A percentile compares a stretch with the other conserved stretches of the same genome.
Conservation (phyloP, 2,888 invertebrate species). For the Melipona beecheii region DNA sequence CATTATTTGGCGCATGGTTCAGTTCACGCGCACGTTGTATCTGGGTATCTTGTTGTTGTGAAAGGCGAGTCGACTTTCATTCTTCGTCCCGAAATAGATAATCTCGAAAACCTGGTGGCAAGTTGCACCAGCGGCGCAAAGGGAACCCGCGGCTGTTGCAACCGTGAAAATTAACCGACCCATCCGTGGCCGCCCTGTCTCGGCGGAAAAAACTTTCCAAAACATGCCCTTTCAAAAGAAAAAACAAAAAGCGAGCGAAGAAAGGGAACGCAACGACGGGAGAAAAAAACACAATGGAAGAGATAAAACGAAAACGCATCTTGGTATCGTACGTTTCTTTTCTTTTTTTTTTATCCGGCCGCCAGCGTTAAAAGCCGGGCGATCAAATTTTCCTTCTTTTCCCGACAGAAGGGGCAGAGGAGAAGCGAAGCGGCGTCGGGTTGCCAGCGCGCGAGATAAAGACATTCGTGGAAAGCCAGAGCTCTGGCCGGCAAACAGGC, state of each 20-base stretch:
- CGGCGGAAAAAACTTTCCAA: neutral
- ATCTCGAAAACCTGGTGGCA: neutral
- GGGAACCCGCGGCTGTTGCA: neutral
- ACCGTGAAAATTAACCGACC: neutral
- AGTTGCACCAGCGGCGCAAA: neutral
- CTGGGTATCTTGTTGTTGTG: conserved; percentile 11
- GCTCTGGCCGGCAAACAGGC: conserved; percentile 18
- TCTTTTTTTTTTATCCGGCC: neutral
- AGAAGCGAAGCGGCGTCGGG: neutral
- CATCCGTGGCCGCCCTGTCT: neutral
- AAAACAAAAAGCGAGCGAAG: no score
- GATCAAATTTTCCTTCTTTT: conserved; percentile 46
- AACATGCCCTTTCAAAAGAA: neutral
- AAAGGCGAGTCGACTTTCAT: conserved; percentile 31
- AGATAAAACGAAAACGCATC: neutral
- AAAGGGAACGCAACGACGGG: neutral
- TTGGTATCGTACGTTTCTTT: neutral
- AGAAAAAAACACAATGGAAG: no score
- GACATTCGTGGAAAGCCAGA: conserved; percentile 51
- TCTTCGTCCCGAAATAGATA: conserved; percentile 1
- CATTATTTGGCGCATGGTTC: conserved; percentile 30
- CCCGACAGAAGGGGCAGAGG: neutral
- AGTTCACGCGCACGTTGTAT: conserved; percentile 32
- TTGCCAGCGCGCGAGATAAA: conserved; percentile 52
- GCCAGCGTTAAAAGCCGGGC: conserved; percentile 20